These are phyloP conservation scores for Hylaeus anthracinus DNA, from an alignment of 1,140 invertebrate species.

Conservation along the genomic window DNA sequence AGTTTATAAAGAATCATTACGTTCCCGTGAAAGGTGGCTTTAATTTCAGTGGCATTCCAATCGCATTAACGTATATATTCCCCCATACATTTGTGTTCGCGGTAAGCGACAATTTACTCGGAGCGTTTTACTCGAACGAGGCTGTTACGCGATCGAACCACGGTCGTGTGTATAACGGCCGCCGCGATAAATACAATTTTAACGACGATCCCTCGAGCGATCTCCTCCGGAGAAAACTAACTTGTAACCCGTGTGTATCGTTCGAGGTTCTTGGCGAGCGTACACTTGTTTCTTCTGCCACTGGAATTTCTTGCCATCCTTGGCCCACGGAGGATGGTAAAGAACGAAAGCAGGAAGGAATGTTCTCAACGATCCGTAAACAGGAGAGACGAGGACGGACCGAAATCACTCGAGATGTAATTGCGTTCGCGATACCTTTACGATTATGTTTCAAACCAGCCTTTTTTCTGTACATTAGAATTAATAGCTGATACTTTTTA, in stretches of 20 bases:
- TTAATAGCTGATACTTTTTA: too few relatives aligned
- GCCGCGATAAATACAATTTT: not conserved
- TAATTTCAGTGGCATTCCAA: conserved; percentile 80
- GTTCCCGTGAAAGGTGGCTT: conserved; percentile 77
- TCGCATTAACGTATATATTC: conserved; percentile 55
- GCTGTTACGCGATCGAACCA: not conserved
- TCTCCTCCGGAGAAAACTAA: not conserved
- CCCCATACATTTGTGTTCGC: conserved; percentile 6
- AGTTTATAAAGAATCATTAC: conserved; percentile 67
- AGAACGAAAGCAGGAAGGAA: not conserved
- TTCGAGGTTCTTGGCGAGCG: too few relatives aligned
- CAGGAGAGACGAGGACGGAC: too few relatives aligned
- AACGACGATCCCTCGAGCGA: not conserved
- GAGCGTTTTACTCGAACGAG: not conserved
- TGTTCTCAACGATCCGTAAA: too few relatives aligned
- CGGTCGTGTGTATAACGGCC: not conserved
- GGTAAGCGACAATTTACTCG: conserved; percentile 13
- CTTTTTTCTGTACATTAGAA: too few relatives aligned
- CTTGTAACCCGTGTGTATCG: too few relatives aligned
- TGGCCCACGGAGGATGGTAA: not conserved
- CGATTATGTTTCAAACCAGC: too few relatives aligned
- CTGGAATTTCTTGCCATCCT: too few relatives aligned
- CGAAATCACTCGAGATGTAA: too few relatives aligned
- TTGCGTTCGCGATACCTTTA: too few relatives aligned
- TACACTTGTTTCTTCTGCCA: too few relatives aligned